Base-by-base conservation (phyloP, 2,888 invertebrate species). In the Holacanthella duospinosa region DNA sequence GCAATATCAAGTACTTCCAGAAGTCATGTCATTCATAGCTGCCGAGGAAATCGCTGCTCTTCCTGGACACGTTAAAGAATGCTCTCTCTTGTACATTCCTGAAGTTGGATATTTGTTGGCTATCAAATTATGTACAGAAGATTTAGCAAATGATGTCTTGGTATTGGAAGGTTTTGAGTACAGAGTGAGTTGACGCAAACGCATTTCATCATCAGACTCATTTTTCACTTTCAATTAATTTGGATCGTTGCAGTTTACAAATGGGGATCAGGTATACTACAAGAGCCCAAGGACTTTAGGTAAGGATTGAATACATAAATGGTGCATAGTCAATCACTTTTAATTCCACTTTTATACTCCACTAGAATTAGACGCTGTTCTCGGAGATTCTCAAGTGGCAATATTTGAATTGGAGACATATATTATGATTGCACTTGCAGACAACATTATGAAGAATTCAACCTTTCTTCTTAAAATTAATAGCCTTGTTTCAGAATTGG, bases 321-420 rank as follows among this genome's bases (percentile, higher is more conserved):
- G n/a, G n/a, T n/a, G n/a, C n/a, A n/a, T n/a, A n/a, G n/a, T n/a
- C n/a, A n/a, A n/a, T n/a, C n/a, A n/a, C n/a, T n/a, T n/a, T n/a
- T n/a, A 16, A 36, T 36, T 16, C 36, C 16, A 36, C 16, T 36
- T 16, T 36, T 6, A 36, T 36, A 36, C 9, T 36, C 36, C 16
- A 75, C 70, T 76, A 84, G 89, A 89, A 75, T 75, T 93, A 73
- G 92, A 93, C 76, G 78, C 80, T 65, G 79, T 84, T 69, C 80
- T 91, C 65, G 92, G 92, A 43, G 88, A 92, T 77, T 84, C 87
- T 43, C 84, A 86, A 74, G 82, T 85, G 16, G 86, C 87, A 75
- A 89, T 93, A 74, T 83, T 85, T 72, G 87, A 88, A 64, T 85
- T 86, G 71, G 91, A 93, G 78, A 86, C 86, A 2, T 80, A 84